Conservation (phyloP, 2,113 vertebrate genomes). For the Felis catus region F.catus_Fca126_mat1.0 CM031419.1:44837501-44838000, state of each 20-base stretch:
- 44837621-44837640: too few relatives aligned
- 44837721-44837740: too few relatives aligned
- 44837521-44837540: neutral
- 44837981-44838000: neutral
- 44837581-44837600: too few relatives aligned
- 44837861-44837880: neutral
- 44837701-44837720: too few relatives aligned
- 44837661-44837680: too few relatives aligned
- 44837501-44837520: neutral
- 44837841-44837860: neutral
- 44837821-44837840: neutral
- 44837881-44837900: neutral
- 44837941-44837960: neutral
- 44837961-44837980: neutral
- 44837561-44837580: too few relatives aligned
- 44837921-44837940: neutral
- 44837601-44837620: too few relatives aligned
- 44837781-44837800: too few relatives aligned
- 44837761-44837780: too few relatives aligned
- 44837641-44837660: too few relatives aligned
- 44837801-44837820: conserved; percentile 1
- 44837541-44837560: conserved; percentile 36
- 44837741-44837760: too few relatives aligned
- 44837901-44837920: neutral
- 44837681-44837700: too few relatives aligned